phyloP scores from a whole-genome alignment of 2,888 invertebrate species.

The Tortricodes alternella region DNA sequence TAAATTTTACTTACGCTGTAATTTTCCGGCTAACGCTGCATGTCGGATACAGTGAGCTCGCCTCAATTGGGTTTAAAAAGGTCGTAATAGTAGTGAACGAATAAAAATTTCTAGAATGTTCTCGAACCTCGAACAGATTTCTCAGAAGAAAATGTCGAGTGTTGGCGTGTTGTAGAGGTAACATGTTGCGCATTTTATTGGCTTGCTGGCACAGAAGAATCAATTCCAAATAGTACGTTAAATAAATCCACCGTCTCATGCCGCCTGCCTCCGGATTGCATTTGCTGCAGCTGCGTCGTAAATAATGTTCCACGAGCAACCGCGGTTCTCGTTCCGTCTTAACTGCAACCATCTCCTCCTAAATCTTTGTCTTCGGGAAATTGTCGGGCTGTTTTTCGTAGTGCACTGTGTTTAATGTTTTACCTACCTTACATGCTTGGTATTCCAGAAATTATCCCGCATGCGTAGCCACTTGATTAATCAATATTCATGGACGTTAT shows the following conservation, averaged over 20 bases:
- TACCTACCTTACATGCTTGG: background rate
- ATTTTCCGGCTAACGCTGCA: conserved; percentile 3
- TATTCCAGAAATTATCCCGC: conserved; percentile 1
- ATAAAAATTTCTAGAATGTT: too few relatives aligned
- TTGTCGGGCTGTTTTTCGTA: conserved; percentile 12
- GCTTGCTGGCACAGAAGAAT: conserved; percentile 43
- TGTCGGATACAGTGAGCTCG: background rate
- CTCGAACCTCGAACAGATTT: too few relatives aligned
- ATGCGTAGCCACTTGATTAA: conserved; percentile 21
- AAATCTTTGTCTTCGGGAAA: conserved; percentile 24
- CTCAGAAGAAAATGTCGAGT: conserved; percentile 10
- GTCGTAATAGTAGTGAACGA: conserved; percentile 7
- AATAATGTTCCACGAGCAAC: conserved; percentile 46
- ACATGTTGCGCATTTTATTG: conserved; percentile 47
- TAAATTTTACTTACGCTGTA: background rate
- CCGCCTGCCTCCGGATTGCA: conserved; percentile 51
- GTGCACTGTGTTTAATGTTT: background rate
- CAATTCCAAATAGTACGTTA: conserved; percentile 48
- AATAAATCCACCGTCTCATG: conserved; percentile 53
- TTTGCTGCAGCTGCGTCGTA: conserved; percentile 52
- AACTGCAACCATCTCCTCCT: conserved; percentile 27
- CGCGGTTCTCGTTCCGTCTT: conserved; percentile 34
- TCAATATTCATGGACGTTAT: conserved; percentile 27
- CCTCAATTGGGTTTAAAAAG: conserved; percentile 14
- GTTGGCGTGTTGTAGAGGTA: conserved; percentile 30